Base-by-base conservation (phyloP, 2,888 invertebrate genomes). In the Ferdinandea cuprea region DNA sequence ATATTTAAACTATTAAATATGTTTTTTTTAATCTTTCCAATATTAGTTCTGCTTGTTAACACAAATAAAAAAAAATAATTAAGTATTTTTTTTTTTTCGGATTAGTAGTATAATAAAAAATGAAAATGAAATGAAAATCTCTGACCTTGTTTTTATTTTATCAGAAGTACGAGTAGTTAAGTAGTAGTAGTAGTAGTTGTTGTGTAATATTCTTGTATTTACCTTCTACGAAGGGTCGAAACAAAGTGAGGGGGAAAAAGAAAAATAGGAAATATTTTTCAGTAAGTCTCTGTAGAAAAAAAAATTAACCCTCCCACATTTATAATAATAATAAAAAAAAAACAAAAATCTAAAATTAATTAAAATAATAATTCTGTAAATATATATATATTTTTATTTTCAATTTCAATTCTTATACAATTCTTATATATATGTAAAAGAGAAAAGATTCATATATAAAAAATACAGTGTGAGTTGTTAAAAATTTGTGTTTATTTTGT, bases 151-250 rank as follows among this genome's bases (percentile, higher is more conserved):
- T 78, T 66, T 56, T 44, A 44, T 44, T 44, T 44, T 78, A 68
- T 72, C 72, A 78, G 78, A 78, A 83, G 83, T 25, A 25, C 25
- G 25, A 25, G 25, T 44, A 78, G 81, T 66, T 83, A 69, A 77
- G 79, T 76, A 86, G 85, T 83, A 77, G 84, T 83, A 84, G 85
- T 72, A 74, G 72, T 73, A 59, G 83, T 85, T 78, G 78, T 78
- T 85, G 85, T 72, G 85, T 86, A 74, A 78, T 72, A 79, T 87
- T 86, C 87, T 85, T 86, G 89, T 90, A 90, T 88, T 90, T 90
- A 90, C 90, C 90, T 90, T 90, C 90, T 90, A 90, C 88, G 89
- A 89, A 88, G 89, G 89, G 89, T 90, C 89, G 90, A 89, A 89
- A 89, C 72, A 76, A 81, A 83, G 77, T 89, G 88, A 89, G 89